phyloP scores from a whole-genome alignment of 1,140 invertebrate species.

The Drosophila nikananu region DNA sequence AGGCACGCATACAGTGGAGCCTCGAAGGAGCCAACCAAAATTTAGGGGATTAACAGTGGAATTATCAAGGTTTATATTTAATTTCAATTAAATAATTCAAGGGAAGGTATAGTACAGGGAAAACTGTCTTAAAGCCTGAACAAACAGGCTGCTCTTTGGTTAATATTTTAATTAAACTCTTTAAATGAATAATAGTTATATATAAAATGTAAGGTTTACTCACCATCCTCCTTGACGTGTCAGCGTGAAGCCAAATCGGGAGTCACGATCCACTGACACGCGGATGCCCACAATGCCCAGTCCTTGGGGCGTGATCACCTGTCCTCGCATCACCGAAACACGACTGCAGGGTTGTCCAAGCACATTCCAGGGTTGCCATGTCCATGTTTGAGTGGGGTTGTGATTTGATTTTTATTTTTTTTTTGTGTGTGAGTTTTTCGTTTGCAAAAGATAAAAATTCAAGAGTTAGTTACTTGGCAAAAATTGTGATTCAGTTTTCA shows the following conservation, averaged over 20 bases:
- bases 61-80: background rate
- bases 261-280: constrained; percentile 97
- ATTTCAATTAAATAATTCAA: no score
- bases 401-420: constrained; percentile 21
- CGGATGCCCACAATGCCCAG: constrained; percentile 98
- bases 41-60: background rate
- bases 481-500: constrained; percentile 18
- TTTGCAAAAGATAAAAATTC: constrained; percentile 63
- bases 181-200: background rate
- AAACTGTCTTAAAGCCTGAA: no score
- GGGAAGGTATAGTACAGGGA: no score
- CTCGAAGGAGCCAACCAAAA: constrained; percentile 15
- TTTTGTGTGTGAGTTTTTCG: constrained; percentile 2
- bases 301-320: constrained; percentile 96
- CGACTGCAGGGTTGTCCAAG: constrained; percentile 89
- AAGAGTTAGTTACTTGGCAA: constrained; percentile 62
- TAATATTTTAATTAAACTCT: background rate
- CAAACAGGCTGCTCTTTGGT: background rate
- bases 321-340: constrained; percentile 98
- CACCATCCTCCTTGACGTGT: constrained; percentile 97
- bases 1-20: constrained; percentile 24
- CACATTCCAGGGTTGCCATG: constrained; percentile 5
- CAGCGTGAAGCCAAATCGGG: constrained; percentile 97
- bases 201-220: constrained; percentile 85
- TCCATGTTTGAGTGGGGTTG: constrained; percentile 3